Base-by-base conservation (phyloP, 1,140 invertebrate genomes). In the Nasonia giraulti region DNA sequence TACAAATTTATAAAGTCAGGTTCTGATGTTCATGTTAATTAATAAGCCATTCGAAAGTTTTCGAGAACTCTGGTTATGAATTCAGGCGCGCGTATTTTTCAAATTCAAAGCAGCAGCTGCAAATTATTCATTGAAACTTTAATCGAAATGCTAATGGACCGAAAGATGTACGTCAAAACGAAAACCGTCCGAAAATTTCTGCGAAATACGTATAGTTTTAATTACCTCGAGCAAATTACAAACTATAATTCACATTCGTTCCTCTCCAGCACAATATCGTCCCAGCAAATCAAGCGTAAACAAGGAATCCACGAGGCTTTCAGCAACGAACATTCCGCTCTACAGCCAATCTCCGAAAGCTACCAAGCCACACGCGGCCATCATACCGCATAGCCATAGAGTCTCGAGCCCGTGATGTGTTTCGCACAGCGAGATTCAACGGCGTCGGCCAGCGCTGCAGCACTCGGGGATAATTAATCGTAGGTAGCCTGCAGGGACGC, bases 401-500 rank as follows among this genome's bases (percentile, higher is more conserved):
- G 55, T n/a, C 55, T n/a, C 55, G 55, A 20, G 55, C 20, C 55
- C 55, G 5, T 17, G 33, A 37, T 37, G 55, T 62, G 55, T 62
- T 17, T 62, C 17, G 14, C 55, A 62, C 55, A 62, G 20, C 55
- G 55, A 62, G 55, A 62, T 75, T 75, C 37, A 75, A 55, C 47
- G 33, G 37, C 27, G 55, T 10, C 31, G 20, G 4, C 17, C 55
- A 62, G 55, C 55, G 55, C 17, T 62, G 17, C 20, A 62, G 55
- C 20, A 20, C 55, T 20, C 17, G 10, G 40, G 20, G 62, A 71
- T 80, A 80, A 80, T 80, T 80, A 80, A 69, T 80, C 55, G 78
- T n/a, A 40, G 20, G 78, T 23, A 78, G 33, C 77, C 17, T 6
- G 55, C 40, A 44, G 47, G 55, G 20, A 62, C 47, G 27, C 27